Base-by-base conservation (phyloP, 2,888 invertebrate species). In the Theodoxus fluviatilis region DNA sequence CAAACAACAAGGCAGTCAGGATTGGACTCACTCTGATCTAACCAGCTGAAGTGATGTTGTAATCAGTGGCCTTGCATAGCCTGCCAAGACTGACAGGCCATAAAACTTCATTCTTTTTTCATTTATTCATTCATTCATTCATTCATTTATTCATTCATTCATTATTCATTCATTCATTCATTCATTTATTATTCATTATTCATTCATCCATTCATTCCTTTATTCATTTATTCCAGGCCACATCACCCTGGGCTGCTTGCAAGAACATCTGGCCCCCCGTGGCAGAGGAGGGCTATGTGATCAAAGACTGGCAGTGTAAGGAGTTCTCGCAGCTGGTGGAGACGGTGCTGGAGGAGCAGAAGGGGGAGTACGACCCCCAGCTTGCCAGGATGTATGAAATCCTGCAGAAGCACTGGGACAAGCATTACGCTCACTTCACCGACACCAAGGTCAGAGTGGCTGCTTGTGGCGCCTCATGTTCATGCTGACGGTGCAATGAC, bases 281-380 rank as follows among this genome's bases (percentile, higher is more conserved):
- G 18, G 73, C 74, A 18, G 63, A 72, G 2, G 73, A 72, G 49
- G 73, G 70, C 18, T 82, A 80, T 49, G 73, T 68, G 63, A 73
- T 84, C 15, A 63, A 75, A n/a, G 83, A 86, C 73, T 81, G 69
- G 61, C 68, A 72, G 52, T 81, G 84, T 75, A 75, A 76, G 40
- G 84, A 85, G 73, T 77, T 85, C 35, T 72, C 75, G 22, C 73
- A 71, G 22, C 78, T 86, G 3, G 75, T 75, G 52, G 73, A 73
- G 33, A 22, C 35, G 12, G 18, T 55, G 37, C 71, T 72, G 72
- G 67, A 71, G 6, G 38, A 22, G 0, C 52, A 63, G 28, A 73
- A 73, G 66, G 57, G 15, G 9, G 38, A 43, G 40, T 74, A 31
- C 25, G n/a, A 40, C 31, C 37, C 35, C 73, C n/a, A n/a, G n/a